phyloP scores from a whole-genome alignment of 37 sponge, comb jelly and placozoan species.

The Hormiphora californensis region DNA sequence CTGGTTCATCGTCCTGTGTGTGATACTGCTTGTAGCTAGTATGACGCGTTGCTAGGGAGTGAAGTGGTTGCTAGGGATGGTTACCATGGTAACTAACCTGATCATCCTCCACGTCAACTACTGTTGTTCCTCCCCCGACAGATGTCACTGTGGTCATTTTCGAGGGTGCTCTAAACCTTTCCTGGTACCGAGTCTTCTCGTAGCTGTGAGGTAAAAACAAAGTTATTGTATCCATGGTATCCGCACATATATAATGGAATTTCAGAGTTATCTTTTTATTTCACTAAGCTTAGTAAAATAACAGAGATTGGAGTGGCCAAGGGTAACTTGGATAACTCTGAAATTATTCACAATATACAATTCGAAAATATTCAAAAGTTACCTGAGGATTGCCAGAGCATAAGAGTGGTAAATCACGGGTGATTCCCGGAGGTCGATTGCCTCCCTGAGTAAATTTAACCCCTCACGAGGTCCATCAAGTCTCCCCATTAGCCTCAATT shows the following conservation, averaged over 20 bases:
- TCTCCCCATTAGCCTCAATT: neutral
- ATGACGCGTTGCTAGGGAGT: too few species aligned
- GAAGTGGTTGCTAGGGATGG: too few species aligned
- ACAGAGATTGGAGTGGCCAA: neutral
- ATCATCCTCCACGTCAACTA: too few species aligned
- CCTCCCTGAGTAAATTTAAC: neutral
- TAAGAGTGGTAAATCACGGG: slow-evolving; percentile 7
- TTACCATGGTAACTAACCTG: too few species aligned
- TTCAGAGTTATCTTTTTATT: too few species aligned
- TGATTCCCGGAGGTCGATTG: neutral
- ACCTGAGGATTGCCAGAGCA: slow-evolving; percentile 42
- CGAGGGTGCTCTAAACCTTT: neutral
- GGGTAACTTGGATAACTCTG: too few species aligned
- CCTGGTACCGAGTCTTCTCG: neutral
- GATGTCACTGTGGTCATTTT: slow-evolving; percentile 11
- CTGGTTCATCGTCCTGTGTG: too few species aligned
- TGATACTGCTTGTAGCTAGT: too few species aligned
- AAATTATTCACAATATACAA: too few species aligned
- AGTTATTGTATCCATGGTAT: too few species aligned
- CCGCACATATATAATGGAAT: too few species aligned
- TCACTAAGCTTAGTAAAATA: neutral
- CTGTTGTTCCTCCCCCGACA: neutral
- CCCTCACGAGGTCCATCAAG: neutral
- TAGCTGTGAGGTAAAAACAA: too few species aligned
- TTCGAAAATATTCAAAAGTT: neutral